phyloP scores from a whole-genome alignment of 2,888 invertebrate genomes.

The Uloborus plumipes region DNA sequence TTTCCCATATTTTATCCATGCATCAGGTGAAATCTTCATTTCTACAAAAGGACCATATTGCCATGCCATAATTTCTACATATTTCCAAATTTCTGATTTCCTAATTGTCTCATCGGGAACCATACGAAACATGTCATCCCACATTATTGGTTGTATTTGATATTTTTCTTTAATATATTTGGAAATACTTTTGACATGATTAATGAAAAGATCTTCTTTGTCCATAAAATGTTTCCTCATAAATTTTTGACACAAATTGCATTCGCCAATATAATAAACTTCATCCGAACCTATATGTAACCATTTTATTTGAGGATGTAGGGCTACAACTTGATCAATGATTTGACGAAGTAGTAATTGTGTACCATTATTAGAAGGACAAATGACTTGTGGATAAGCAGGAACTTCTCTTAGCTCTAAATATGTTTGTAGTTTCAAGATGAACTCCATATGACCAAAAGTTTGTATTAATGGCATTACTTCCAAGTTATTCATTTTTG shows the following conservation, averaged over 20 bases:
- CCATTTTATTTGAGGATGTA: slow-evolving; percentile 78
- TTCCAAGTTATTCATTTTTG: slow-evolving; percentile 76
- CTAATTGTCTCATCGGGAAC: slow-evolving; percentile 74
- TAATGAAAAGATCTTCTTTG: slow-evolving; percentile 77
- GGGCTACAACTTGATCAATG: slow-evolving; percentile 80
- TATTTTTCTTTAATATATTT: slow-evolving; percentile 72
- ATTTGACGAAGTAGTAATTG: slow-evolving; percentile 77
- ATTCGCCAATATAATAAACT: slow-evolving; percentile 77
- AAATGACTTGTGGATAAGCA: slow-evolving; percentile 77
- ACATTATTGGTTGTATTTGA: slow-evolving; percentile 78
- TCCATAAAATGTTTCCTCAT: slow-evolving; percentile 72
- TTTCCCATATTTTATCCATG: slow-evolving; percentile 73
- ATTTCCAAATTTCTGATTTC: slow-evolving; percentile 73
- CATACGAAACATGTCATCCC: slow-evolving; percentile 85
- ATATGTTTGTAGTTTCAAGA: slow-evolving; percentile 80
- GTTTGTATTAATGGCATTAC: slow-evolving; percentile 88
- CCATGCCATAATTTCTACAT: slow-evolving; percentile 81
- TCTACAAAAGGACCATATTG: slow-evolving; percentile 74
- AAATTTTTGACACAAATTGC: slow-evolving; percentile 70
- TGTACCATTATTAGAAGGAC: slow-evolving; percentile 78
- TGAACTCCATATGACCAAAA: slow-evolving; percentile 87
- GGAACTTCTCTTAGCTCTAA: slow-evolving; percentile 78
- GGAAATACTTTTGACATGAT: slow-evolving; percentile 77
- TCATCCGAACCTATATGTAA: slow-evolving; percentile 89
- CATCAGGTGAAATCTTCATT: slow-evolving; percentile 70